These are phyloP conservation scores for Typhlichthys subterraneus DNA, from an alignment of 2,797 vertebrate species.

Conservation along the genomic window DNA sequence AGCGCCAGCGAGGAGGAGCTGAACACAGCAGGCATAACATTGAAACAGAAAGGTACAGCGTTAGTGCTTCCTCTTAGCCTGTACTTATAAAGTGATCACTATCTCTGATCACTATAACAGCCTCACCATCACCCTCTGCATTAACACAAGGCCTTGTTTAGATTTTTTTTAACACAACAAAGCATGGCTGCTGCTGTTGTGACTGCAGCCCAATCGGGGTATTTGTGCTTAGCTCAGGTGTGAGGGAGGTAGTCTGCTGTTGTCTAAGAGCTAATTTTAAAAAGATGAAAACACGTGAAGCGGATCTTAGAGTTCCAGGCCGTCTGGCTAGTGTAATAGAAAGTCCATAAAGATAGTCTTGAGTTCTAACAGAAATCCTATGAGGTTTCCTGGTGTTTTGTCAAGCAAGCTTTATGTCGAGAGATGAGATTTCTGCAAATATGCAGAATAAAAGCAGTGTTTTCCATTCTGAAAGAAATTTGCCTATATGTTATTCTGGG, in stretches of 20 bases:
- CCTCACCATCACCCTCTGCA: conserved; percentile 42
- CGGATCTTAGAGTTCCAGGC: conserved; percentile 18
- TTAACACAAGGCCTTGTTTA: conserved; percentile 50
- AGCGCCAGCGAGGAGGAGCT: conserved; percentile 83
- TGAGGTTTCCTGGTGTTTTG: conserved; percentile 7
- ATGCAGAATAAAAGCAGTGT: conserved; percentile 28
- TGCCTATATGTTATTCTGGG: conserved; percentile 52
- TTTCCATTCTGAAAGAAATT: conserved; percentile 25
- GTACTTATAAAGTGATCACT: conserved; percentile 52
- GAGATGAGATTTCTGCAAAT: conserved; percentile 34
- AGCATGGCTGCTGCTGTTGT: conserved; percentile 35
- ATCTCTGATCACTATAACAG: conserved; percentile 63
- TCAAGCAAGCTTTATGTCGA: conserved; percentile 20
- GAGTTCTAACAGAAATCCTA: conserved; percentile 21
- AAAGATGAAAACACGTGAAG: conserved; percentile 16
- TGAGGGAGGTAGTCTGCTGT: conserved; percentile 17
- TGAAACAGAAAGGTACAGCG: conserved; percentile 73
- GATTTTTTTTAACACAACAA: conserved; percentile 71
- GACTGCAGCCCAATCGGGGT: conserved; percentile 34
- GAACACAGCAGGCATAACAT: conserved; percentile 69
- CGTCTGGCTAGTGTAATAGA: conserved; percentile 19
- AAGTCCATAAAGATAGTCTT: conserved; percentile 5
- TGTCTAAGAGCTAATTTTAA: conserved; percentile 32
- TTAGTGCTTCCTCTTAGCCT: conserved; percentile 42
- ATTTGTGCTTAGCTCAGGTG: conserved; percentile 40